Evolutionary conservation across 2,888 invertebrate genomes (phyloP), one percentile per base, ranked within the genome.

Genomic region (Andricus curvator): DNA sequence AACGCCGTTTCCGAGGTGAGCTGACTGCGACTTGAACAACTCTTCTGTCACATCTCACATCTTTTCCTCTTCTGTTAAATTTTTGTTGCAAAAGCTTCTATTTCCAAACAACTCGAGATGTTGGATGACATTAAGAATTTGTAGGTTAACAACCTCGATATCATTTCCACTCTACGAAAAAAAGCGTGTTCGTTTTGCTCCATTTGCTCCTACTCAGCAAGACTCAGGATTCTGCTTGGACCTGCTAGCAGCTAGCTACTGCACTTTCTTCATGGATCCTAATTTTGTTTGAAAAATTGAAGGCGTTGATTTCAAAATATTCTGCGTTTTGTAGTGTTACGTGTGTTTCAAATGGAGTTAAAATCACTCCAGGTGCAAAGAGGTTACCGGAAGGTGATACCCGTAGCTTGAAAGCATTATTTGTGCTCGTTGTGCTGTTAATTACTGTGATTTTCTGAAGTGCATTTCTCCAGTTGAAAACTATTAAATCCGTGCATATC

Each of bases 1-100:
- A 95, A 95, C 93, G 94, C 95, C 94, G 95, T 95, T 93, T 94
- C 94, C 94, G 96, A 96, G 96, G 96, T 96, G 94, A 95, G 95
- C 94, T 93, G 93, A 83, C 56, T 60, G 29, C 80, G 64, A 80
- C 78, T 65, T 64, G 78, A 66, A 78, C 82, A 80, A 82, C 81
- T 81, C 37, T 70, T 17, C 66, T 82, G 81, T 81, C 82, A 80
- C 82, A 81, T 77, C 78, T n/a, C 37, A 37, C 37, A 37, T 37
- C 37, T 5, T 67, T 67, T 70, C 25, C 25, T 41, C 8, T 33
- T 20, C 51, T 33, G 48, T 70, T 33, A 70, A 70, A 25, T 4
- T 48, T 29, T 8, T 41, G 13, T 70, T 11, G 4, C 4, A 6
- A 51, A 68, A 51, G 2, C 48, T n/a, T 1, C 6, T 4, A 8